Base-by-base conservation (phyloP, 2,888 invertebrate species). In the Trissoscelio sp. region DNA sequence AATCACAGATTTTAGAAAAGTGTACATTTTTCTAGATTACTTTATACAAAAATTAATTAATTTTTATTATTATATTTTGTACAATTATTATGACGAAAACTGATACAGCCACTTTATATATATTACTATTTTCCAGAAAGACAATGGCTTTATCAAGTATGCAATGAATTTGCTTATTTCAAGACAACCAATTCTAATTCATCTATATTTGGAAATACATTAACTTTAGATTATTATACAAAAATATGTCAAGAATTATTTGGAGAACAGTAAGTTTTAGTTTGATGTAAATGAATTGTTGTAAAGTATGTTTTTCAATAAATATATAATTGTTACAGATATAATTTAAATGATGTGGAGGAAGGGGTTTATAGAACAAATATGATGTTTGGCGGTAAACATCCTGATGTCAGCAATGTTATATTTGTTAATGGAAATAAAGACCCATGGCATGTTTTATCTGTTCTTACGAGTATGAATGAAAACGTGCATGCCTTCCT, bases 91-190 rank as follows among this genome's bases (percentile, higher is more conserved):
- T n/a, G n/a, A n/a, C n/a, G n/a, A n/a, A n/a, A n/a, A n/a, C n/a
- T n/a, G n/a, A n/a, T n/a, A n/a, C n/a, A n/a, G n/a, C n/a, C n/a
- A n/a, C n/a, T 34, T 12, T 39, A 39, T 14, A 39, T 44, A 3
- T 9, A 44, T 44, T 18, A 44, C 9, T 16, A 12, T 58, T 39
- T 2, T 39, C 39, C 24, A 78, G 77, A 5, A 89, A 94, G 96
- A 0, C 93, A 95, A 51, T 97, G 97, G 97, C 93, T 93, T 1
- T 96, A 96, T 90, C 97, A 97, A 92, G 96, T 96, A 0, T 97
- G 97, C 90, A 95, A 95, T 62, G 97, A 97, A 92, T 97, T 94
- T 90, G 97, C 97, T 66, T 97, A 95, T 93, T 97, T 94, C 91
- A 96, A 96, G 92, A 94, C 95, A 1, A 95, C 96, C 79, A 93